phyloP scores from a whole-genome alignment of 2,797 vertebrate genomes.

The Oreochromis grahami region DNA sequence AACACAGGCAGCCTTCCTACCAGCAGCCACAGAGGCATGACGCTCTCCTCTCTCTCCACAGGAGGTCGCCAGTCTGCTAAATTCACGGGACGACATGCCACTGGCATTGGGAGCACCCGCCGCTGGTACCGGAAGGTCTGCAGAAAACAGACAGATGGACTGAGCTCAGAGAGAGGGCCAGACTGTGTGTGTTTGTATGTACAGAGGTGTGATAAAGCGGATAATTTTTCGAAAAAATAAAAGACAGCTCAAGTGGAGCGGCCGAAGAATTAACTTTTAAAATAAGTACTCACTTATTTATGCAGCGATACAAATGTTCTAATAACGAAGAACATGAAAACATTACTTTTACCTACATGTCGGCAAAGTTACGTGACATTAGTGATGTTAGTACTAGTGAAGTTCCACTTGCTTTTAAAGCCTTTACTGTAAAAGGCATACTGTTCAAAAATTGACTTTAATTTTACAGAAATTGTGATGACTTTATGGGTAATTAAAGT shows the following conservation, averaged over 20 bases:
- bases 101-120: slow-evolving; percentile 72
- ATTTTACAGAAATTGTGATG: not conserved
- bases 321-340: not conserved
- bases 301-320: not conserved
- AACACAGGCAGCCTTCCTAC: slow-evolving; percentile 54
- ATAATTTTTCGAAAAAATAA: accelerated
- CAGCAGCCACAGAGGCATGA: slow-evolving; percentile 86
- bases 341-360: not conserved
- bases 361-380: not conserved
- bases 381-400: not conserved
- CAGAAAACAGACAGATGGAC: not conserved
- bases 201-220: not conserved
- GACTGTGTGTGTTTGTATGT: not conserved
- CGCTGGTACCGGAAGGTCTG: slow-evolving; percentile 70
- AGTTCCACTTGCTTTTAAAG: not conserved
- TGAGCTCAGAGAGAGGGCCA: not conserved
- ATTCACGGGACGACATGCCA: slow-evolving; percentile 75
- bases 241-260: not conserved
- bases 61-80: slow-evolving; percentile 77
- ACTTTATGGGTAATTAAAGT: not conserved
- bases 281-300: not conserved
- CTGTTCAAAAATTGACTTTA: not conserved
- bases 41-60: slow-evolving; percentile 80
- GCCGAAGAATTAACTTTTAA: not conserved
- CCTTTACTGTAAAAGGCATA: not conserved